These are phyloP conservation scores for Agrochola litura DNA, from an alignment of 2,888 invertebrate genomes.

Conservation along the genomic window DNA sequence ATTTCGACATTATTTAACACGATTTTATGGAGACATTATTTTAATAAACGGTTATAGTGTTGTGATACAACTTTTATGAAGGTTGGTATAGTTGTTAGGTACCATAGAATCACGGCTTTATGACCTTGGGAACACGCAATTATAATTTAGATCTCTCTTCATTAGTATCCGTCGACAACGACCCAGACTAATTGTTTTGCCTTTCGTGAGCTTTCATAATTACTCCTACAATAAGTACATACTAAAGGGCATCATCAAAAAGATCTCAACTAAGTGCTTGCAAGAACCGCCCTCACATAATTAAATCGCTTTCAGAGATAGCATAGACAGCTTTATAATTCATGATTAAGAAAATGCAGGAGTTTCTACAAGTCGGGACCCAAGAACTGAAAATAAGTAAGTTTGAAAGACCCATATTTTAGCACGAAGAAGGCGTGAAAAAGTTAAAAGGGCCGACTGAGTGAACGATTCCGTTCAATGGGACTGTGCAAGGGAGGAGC, in stretches of 20 bases:
- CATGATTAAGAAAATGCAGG: conserved; percentile 42
- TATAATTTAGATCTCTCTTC: not conserved
- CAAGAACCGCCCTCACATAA: not conserved
- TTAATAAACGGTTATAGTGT: not conserved
- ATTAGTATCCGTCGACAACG: not conserved
- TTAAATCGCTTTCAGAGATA: not conserved
- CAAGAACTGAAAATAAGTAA: conserved; percentile 60
- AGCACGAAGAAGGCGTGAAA: conserved; percentile 73
- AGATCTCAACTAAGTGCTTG: not conserved
- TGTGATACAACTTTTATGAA: not conserved
- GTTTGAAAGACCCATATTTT: conserved; percentile 72
- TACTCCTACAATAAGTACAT: not conserved
- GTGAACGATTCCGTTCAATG: conserved; percentile 69
- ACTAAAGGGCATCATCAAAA: not conserved
- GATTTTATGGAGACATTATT: not conserved
- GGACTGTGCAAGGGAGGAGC: conserved; percentile 27
- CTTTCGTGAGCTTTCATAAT: not conserved
- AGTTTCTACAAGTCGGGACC: conserved; percentile 32
- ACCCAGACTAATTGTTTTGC: not conserved
- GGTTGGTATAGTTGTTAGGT: not conserved
- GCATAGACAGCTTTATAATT: conserved; percentile 24
- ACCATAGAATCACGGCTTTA: not conserved
- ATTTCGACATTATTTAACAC: too few species aligned
- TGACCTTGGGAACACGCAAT: not conserved
- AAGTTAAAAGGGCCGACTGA: conserved; percentile 76